These are phyloP conservation scores for Drosophila ironensis DNA, from an alignment of 1,140 invertebrate species.

Conservation along the genomic window DNA sequence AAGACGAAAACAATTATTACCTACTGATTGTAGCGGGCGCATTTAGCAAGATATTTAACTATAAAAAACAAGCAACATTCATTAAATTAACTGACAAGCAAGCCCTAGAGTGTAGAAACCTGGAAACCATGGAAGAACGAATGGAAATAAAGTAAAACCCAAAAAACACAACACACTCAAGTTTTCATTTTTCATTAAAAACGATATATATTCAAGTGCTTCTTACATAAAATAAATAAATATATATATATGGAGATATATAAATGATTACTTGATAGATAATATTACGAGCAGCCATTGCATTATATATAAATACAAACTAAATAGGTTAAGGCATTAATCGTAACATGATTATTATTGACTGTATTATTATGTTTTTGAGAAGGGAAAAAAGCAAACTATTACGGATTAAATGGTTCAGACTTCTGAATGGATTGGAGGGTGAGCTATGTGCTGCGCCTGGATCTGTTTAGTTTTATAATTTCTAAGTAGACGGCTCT, in stretches of 20 bases:
- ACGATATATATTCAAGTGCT: conserved; percentile 82
- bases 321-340: conserved; percentile 70
- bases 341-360: conserved; percentile 47
- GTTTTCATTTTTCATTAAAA: conserved; percentile 78
- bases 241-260: conserved; percentile 51
- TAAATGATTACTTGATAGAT: conserved; percentile 56
- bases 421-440: conserved; percentile 15
- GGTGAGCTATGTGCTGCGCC: conserved; percentile 22
- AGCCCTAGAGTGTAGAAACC: conserved; percentile 31
- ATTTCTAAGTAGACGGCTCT: conserved; percentile 73
- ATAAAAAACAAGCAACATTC: conserved; percentile 47
- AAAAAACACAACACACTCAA: conserved; percentile 43
- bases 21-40: conserved; percentile 54
- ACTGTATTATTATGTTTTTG: conserved; percentile 39
- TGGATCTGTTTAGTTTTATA: conserved; percentile 61
- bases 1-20: conserved; percentile 60
- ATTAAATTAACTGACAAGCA: conserved; percentile 51
- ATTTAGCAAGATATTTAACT: conserved; percentile 53
- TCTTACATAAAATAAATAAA: conserved; percentile 80
- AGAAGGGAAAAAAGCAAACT: conserved; percentile 55
- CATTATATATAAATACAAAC: conserved; percentile 51
- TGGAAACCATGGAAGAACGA: conserved; percentile 3
- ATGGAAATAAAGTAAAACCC: conserved; percentile 20
- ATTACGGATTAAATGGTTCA: conserved; percentile 50
- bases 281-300: conserved; percentile 64